Evolutionary conservation across 1,140 invertebrate species (phyloP).

Genomic region (Paraescarpia echinospica): DNA sequence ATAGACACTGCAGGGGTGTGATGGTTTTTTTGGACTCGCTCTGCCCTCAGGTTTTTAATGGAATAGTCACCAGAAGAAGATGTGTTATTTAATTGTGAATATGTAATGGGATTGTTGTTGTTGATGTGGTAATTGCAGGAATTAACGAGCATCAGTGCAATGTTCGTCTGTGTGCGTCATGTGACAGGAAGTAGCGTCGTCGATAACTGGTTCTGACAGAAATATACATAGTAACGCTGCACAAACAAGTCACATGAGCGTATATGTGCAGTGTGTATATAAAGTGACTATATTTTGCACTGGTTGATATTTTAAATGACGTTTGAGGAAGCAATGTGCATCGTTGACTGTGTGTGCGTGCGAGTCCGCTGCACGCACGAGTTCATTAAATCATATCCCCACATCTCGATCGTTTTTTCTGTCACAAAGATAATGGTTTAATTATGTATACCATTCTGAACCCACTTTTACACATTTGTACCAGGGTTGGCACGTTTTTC

Average conservation of each 20-base stretch:
- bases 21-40: background rate
- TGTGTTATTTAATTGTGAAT: background rate
- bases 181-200: background rate
- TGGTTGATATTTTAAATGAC: background rate
- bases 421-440: background rate
- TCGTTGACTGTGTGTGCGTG: background rate
- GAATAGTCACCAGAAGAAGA: background rate
- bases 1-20: background rate
- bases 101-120: background rate
- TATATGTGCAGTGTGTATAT: background rate
- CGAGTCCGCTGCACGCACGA: background rate
- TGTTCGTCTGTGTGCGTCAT: background rate
- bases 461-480: too few species aligned
- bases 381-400: background rate
- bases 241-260: background rate
- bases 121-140: background rate
- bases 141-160: background rate
- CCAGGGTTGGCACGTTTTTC: too few species aligned
- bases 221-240: background rate
- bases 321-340: background rate
- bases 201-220: background rate
- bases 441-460: background rate
- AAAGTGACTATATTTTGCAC: background rate
- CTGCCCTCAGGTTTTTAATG: background rate
- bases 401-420: background rate